These are phyloP conservation scores for Euclidia mi DNA, from an alignment of 2,888 invertebrate species.

Conservation along the genomic window DNA sequence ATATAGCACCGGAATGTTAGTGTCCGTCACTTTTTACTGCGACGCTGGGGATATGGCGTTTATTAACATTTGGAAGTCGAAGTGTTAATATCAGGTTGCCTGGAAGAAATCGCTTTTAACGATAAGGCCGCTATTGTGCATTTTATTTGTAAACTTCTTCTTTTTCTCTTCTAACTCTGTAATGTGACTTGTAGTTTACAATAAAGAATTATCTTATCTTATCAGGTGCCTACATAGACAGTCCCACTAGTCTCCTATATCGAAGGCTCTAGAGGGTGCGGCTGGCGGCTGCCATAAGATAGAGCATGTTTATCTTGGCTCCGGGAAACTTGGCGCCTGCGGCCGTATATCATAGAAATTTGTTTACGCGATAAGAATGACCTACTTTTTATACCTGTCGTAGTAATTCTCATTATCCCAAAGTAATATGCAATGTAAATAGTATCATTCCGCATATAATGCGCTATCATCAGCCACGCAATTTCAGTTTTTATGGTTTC, in stretches of 20 bases:
- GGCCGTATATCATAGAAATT: slow-evolving; percentile 65
- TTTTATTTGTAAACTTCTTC: no score
- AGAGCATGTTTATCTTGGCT: slow-evolving; percentile 63
- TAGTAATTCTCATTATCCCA: slow-evolving; percentile 35
- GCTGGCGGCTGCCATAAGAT: slow-evolving; percentile 44
- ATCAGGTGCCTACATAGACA: slow-evolving; percentile 44
- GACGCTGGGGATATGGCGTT: slow-evolving; percentile 14
- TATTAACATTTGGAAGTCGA: slow-evolving; percentile 12
- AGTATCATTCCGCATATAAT: slow-evolving; percentile 11
- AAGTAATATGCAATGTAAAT: slow-evolving; percentile 16
- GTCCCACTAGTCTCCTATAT: background rate
- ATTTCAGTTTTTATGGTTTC: slow-evolving; percentile 7
- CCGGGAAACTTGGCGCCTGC: slow-evolving; percentile 68
- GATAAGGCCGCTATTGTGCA: no score
- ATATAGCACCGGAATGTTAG: slow-evolving; percentile 38
- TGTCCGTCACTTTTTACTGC: slow-evolving; percentile 60
- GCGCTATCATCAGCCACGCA: background rate
- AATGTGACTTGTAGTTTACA: no score
- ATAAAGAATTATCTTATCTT: no score
- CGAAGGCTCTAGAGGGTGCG: background rate
- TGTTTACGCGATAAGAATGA: slow-evolving; percentile 67
- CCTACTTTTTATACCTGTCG: slow-evolving; percentile 64
- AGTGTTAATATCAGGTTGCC: slow-evolving; percentile 49
- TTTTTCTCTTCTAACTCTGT: no score
- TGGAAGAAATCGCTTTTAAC: no score